Evolutionary conservation across 2,797 vertebrate genomes (phyloP), one percentile per base, ranked within the genome.

Genomic region (Sphenopsis melanotis): DNA sequence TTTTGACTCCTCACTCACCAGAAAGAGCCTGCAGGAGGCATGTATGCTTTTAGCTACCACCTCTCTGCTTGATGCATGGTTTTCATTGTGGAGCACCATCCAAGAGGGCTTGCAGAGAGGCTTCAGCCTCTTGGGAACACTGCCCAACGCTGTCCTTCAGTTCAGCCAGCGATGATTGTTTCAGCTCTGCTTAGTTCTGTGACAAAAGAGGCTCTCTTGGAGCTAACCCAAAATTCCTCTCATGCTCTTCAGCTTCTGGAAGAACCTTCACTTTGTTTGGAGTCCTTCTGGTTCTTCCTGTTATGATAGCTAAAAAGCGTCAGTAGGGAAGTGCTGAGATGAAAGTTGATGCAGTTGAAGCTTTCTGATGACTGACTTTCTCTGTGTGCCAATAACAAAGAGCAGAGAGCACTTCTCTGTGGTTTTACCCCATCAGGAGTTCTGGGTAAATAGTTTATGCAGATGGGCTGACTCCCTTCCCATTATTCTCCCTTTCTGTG

Each of bases 381-480:
- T 53, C 57, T 56, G 15, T 63, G 61, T 84, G 90, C 83, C 83
- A 90, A 41, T 49, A 77, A 66, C 68, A 66, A 78, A 77, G 34
- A 87, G 63, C 52, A 64, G 64, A 92, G 68, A 87, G 32, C n/a
- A 34, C 37, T 86, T 76, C 63, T 79, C 60, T 70, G 66, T 44
- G 60, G 63, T 56, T 89, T 84, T 66, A 89, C 12, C 30, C 60
- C n/a, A 68, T 87, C 74, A 77, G 30, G 75, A 94, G 24, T 49
- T 82, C 69, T 72, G 56, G 47, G 59, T 91, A 91, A 94, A 70
- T 5, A 88, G 39, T 86, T 96, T 82, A 94, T 87, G 77, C 59
- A 86, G 85, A 79, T 94, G 37, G n/a, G 8, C 63, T 69, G 69
- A 29, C 21, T 72, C 57, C 47, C 19, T 93, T 65, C 18, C 34